These are phyloP conservation scores for Salarias fasciatus DNA, from an alignment of 2,797 vertebrate species.

Conservation along the genomic window DNA sequence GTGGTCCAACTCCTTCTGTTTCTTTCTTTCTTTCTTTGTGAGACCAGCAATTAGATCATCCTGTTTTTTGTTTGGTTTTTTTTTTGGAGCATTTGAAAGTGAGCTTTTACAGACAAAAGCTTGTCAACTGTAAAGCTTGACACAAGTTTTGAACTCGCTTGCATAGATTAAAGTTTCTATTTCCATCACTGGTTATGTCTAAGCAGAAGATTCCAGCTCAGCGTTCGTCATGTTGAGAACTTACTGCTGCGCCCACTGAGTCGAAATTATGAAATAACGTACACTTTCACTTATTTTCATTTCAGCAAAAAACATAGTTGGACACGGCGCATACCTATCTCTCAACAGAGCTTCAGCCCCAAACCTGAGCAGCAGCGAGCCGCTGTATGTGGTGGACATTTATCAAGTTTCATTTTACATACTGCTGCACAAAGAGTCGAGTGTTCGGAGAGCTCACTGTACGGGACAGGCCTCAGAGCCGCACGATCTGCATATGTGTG, in stretches of 20 bases:
- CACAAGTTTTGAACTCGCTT: slow-evolving; percentile 18
- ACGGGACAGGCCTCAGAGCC: slow-evolving; percentile 58
- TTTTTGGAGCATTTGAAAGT: slow-evolving; percentile 16
- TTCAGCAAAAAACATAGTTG: slow-evolving; percentile 46
- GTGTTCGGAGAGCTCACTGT: slow-evolving; percentile 64
- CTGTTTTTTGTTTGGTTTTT: slow-evolving; percentile 39
- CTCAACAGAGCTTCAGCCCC: slow-evolving; percentile 56
- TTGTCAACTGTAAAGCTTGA: slow-evolving; percentile 16
- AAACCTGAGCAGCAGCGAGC: slow-evolving; percentile 52
- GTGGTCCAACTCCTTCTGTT: slow-evolving; percentile 26
- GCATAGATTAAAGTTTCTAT: slow-evolving; percentile 11
- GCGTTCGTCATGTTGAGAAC: slow-evolving; percentile 9
- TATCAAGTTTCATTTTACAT: slow-evolving; percentile 74
- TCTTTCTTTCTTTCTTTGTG: slow-evolving; percentile 28
- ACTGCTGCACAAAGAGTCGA: slow-evolving; percentile 67
- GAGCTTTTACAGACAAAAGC: slow-evolving; percentile 18
- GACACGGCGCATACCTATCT: slow-evolving; percentile 52
- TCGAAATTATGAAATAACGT: slow-evolving; percentile 29
- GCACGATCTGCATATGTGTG: slow-evolving; percentile 68
- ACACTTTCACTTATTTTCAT: slow-evolving; percentile 12
- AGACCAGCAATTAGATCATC: slow-evolving; percentile 46
- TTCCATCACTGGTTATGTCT: neutral
- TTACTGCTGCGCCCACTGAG: slow-evolving; percentile 13
- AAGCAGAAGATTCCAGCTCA: neutral
- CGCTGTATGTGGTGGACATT: slow-evolving; percentile 63